phyloP scores from a whole-genome alignment of 2,888 invertebrate species.

The Tromatobia lineatoria region DNA sequence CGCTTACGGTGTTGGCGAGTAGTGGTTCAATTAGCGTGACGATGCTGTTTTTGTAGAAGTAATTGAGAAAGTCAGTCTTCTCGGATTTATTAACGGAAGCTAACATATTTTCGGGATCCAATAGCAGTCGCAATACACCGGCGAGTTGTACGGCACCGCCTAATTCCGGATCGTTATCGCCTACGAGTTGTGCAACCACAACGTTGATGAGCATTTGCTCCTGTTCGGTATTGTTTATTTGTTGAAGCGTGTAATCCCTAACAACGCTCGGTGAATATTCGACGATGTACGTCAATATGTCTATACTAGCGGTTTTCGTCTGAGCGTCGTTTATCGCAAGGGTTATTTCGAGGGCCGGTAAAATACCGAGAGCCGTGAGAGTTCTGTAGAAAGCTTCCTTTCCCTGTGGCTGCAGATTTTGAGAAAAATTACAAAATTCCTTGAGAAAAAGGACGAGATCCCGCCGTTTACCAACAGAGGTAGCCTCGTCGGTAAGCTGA shows the following conservation, averaged over 20 bases:
- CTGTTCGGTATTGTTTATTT: slow-evolving; percentile 95
- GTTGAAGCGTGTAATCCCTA: slow-evolving; percentile 98
- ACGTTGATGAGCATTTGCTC: slow-evolving; percentile 98
- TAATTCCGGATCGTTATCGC: slow-evolving; percentile 98
- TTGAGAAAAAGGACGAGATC: slow-evolving; percentile 99
- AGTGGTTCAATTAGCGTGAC: slow-evolving; percentile 98
- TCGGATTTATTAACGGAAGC: slow-evolving; percentile 97
- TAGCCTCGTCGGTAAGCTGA: slow-evolving; percentile 95
- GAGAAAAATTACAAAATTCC: slow-evolving; percentile 99
- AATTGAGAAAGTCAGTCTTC: slow-evolving; percentile 98
- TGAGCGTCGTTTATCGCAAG: slow-evolving; percentile 96
- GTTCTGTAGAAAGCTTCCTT: slow-evolving; percentile 99
- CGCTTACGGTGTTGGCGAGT: slow-evolving; percentile 95
- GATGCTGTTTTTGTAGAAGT: slow-evolving; percentile 99
- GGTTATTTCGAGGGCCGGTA: slow-evolving; percentile 96
- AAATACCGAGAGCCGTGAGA: slow-evolving; percentile 94
- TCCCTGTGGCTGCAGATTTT: slow-evolving; percentile 98
- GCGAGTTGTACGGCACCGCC: slow-evolving; percentile 99
- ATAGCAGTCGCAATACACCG: slow-evolving; percentile 95
- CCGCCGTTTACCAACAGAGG: slow-evolving; percentile 93
- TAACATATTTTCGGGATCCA: slow-evolving; percentile 99
- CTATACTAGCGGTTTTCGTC: slow-evolving; percentile 98
- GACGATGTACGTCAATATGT: slow-evolving; percentile 98
- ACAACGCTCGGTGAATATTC: slow-evolving; percentile 99
- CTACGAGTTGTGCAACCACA: slow-evolving; percentile 99